These are phyloP conservation scores for Drosophila saltans DNA, from an alignment of 1,140 invertebrate genomes.

Conservation along the genomic window DNA sequence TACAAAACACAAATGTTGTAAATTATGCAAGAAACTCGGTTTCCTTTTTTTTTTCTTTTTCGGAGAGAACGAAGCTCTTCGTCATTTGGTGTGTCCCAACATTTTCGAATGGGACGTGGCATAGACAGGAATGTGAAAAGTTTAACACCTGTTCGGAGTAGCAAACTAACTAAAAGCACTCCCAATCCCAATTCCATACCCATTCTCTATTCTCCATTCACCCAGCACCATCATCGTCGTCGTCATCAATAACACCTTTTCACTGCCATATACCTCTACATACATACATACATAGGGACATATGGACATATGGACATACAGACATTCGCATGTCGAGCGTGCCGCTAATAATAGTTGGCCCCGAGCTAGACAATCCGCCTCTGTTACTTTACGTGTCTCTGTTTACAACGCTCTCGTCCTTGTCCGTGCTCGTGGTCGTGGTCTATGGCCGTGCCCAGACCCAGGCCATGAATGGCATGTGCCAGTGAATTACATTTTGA, in stretches of 20 bases:
- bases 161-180: neutral
- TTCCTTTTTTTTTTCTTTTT: neutral
- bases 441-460: neutral
- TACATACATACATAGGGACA: conserved; percentile 12
- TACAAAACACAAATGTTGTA: conserved; percentile 46
- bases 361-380: conserved; percentile 25
- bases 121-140: conserved; percentile 48
- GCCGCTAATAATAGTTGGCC: conserved; percentile 72
- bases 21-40: conserved; percentile 53
- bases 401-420: conserved; percentile 1
- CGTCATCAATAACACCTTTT: conserved; percentile 10
- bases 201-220: too few species aligned
- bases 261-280: neutral
- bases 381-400: conserved; percentile 16
- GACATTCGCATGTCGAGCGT: conserved; percentile 71
- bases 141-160: conserved; percentile 50
- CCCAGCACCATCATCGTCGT: neutral
- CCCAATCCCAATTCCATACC: neutral
- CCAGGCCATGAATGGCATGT: neutral
- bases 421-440: neutral
- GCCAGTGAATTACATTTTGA: conserved; percentile 21
- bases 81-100: too few species aligned
- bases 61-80: conserved; percentile 13
- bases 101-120: too few species aligned
- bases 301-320: neutral